Base-by-base conservation (phyloP, 2,113 vertebrate genomes). In the Columbina picui region DNA sequence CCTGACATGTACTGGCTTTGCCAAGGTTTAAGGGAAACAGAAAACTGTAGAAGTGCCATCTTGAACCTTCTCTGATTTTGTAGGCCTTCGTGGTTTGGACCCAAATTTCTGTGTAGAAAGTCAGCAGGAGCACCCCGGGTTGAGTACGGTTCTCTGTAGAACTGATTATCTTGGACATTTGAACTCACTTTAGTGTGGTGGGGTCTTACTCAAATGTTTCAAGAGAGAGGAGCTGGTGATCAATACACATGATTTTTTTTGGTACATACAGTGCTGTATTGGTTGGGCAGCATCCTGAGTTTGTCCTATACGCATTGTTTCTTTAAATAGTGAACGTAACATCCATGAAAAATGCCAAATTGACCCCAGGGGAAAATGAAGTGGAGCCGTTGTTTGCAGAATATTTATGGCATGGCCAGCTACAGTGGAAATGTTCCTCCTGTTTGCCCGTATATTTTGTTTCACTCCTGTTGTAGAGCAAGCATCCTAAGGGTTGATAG, bases 1-100 rank as follows among this genome's bases (percentile, higher is more conserved):
- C 38, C 78, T 97, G 96, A 97, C 96, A 92, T 93, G 64, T 85
- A 61, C 90, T 97, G 90, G 43, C 94, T 96, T 75, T 91, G 95
- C 93, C 93, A 92, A 89, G 86, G 83, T 90, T 95, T 94, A 74
- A 92, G 91, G 74, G 93, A 87, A 92, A 96, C 85, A 76, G 85
- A 88, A 95, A 75, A 9, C 32, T 47, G 47, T 13, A 26, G 23
- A 87, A 94, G 53, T 55, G 47, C 73, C 32, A 36, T 94, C 93
- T 84, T 70, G 41, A 80, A 76, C 79, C 17, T 27, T 86, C 52
- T 63, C 38, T 61, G 59, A 34, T 52, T 91, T 80, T 82, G 63
- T 56, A 77, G 69, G 14, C 41, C 43, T 83, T 88, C 26, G 32
- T 60, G 32, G 32, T 84, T 68, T 60, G 83, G 29, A 91, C 82